Evolutionary conservation across 2,113 vertebrate genomes (phyloP).

Genomic region (Sisor rabdophorus): DNA sequence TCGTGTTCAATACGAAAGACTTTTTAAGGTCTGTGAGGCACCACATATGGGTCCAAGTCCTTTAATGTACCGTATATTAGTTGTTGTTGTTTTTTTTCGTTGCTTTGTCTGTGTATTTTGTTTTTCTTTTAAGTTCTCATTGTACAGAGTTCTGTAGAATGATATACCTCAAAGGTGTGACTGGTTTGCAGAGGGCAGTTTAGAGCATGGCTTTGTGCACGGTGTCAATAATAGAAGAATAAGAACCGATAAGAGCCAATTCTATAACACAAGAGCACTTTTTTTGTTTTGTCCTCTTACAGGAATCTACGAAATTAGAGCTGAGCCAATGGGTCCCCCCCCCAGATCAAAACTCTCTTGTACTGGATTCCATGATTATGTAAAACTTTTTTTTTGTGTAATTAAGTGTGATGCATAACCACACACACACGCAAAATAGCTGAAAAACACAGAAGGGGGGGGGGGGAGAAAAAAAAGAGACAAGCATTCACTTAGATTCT

Average conservation of each 20-base stretch:
- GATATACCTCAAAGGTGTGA: slow-evolving; percentile 76
- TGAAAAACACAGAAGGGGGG: slow-evolving; percentile 75
- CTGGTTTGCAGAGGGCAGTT: slow-evolving; percentile 62
- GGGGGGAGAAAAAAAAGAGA: slow-evolving; percentile 40
- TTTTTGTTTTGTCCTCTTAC: slow-evolving; percentile 80
- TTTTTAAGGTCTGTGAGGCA: not conserved
- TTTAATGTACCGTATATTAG: slow-evolving; percentile 65
- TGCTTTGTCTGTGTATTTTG: slow-evolving; percentile 37
- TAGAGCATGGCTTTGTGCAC: slow-evolving; percentile 55
- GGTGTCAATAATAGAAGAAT: slow-evolving; percentile 62
- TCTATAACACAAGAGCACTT: slow-evolving; percentile 84
- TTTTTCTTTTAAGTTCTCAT: slow-evolving; percentile 48
- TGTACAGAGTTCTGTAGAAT: slow-evolving; percentile 66
- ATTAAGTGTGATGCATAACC: slow-evolving; percentile 67
- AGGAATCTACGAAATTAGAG: slow-evolving; percentile 86
- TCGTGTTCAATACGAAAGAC: slow-evolving; percentile 39
- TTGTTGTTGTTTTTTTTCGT: slow-evolving; percentile 40
- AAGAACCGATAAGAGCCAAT: slow-evolving; percentile 67
- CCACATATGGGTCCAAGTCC: slow-evolving; percentile 1
- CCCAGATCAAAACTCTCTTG: slow-evolving; percentile 63
- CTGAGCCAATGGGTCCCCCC: slow-evolving; percentile 81
- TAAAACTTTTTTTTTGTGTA: slow-evolving; percentile 73
- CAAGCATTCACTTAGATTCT: slow-evolving; percentile 87
- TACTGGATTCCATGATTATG: slow-evolving; percentile 83
- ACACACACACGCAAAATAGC: slow-evolving; percentile 59